Percentiles rank a stretch among this genome's conserved stretches.
These are phyloP conservation scores for Eupithecia centaureata DNA, from an alignment of 2,888 invertebrate species.

Conservation along the genomic window DNA sequence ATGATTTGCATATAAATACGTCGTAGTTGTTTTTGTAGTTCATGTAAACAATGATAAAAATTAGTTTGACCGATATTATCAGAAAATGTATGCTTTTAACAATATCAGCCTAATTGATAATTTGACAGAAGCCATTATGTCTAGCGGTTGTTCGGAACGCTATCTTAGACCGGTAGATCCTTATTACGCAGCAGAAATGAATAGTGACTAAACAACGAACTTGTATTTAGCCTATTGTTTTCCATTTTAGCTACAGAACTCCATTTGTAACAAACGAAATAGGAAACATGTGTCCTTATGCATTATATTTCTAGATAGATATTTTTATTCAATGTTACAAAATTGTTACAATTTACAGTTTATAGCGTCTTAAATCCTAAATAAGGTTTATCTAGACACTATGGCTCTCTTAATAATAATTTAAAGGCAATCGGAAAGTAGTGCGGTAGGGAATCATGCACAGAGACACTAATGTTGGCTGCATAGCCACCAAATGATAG, in stretches of 20 bases:
- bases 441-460: too few relatives aligned
- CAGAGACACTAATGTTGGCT: too few relatives aligned
- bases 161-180: not conserved
- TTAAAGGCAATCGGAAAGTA: too few relatives aligned
- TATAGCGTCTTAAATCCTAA: too few relatives aligned
- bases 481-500: too few relatives aligned
- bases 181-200: not conserved
- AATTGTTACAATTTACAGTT: too few relatives aligned
- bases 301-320: not conserved
- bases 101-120: constrained; percentile 19
- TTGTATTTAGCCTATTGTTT: not conserved
- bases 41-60: constrained; percentile 29
- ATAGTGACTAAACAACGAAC: not conserved
- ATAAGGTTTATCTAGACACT: too few relatives aligned
- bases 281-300: not conserved
- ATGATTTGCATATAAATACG: constrained; percentile 11
- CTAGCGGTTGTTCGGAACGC: not conserved
- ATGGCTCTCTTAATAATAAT: too few relatives aligned
- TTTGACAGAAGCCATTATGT: constrained; percentile 13
- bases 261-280: too few relatives aligned
- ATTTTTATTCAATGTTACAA: too few relatives aligned
- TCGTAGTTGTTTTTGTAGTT: constrained; percentile 13
- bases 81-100: constrained; percentile 24
- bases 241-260: not conserved
- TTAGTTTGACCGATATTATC: constrained; percentile 24